phyloP scores from a whole-genome alignment of 2,113 vertebrate genomes.

The Eidolon helvum region DNA sequence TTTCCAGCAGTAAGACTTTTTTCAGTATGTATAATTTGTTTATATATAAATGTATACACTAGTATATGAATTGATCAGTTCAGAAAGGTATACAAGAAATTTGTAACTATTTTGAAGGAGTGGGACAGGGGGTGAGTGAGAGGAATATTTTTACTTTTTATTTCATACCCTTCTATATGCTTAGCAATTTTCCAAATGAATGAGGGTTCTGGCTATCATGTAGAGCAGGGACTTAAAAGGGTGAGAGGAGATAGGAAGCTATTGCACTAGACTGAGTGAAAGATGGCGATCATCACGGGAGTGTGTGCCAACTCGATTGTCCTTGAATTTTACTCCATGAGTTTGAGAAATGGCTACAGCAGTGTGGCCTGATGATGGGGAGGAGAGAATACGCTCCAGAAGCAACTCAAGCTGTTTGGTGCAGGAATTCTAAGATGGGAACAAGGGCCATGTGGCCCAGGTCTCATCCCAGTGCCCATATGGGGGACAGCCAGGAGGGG shows the following conservation, averaged over 20 bases:
- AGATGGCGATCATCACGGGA: neutral
- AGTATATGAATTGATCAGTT: no score
- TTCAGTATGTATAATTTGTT: neutral
- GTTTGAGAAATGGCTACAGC: neutral
- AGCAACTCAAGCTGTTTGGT: neutral
- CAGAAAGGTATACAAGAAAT: neutral
- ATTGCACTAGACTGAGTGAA: neutral
- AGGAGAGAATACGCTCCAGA: neutral
- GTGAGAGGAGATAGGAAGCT: neutral
- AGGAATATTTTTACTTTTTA: neutral
- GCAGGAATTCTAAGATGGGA: neutral
- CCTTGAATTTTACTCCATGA: neutral
- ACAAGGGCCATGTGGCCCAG: neutral
- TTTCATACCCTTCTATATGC: neutral
- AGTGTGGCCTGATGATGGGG: neutral
- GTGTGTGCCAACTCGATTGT: no score
- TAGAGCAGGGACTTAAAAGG: neutral
- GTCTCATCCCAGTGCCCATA: neutral
- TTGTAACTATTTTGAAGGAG: neutral
- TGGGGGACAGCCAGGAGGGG: accelerated
- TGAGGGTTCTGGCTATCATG: neutral
- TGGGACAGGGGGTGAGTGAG: accelerated
- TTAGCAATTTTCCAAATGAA: neutral
- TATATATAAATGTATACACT: neutral
- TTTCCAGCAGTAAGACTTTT: neutral